These are phyloP conservation scores for Myrmecobius fasciatus DNA, from an alignment of 2,113 vertebrate species.

Conservation along the genomic window DNA sequence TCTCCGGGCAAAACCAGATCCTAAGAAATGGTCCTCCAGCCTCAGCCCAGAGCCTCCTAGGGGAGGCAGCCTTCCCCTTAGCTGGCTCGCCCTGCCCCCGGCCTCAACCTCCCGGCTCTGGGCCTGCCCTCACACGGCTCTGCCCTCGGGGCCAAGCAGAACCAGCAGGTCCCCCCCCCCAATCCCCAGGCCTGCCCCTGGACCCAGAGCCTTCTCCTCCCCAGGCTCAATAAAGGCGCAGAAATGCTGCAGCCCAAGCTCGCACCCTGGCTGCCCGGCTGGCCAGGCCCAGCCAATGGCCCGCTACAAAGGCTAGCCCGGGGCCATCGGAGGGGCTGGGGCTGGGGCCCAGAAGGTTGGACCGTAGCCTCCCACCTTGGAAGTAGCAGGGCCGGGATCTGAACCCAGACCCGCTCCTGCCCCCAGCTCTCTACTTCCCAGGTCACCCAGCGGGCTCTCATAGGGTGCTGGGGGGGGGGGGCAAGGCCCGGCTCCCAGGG, in stretches of 20 bases:
- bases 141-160: neutral
- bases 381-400: no score
- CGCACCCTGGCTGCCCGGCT: no score
- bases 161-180: neutral
- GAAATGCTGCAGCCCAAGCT: neutral
- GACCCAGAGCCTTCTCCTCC: neutral
- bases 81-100: no score
- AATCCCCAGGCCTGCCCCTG: no score
- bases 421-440: neutral
- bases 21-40: neutral
- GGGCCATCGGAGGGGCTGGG: neutral
- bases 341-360: neutral
- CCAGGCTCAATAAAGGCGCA: no score
- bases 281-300: neutral
- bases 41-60: neutral
- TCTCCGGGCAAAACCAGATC: neutral
- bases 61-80: neutral
- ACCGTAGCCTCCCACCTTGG: neutral
- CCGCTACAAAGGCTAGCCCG: neutral
- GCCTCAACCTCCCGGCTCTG: no score
- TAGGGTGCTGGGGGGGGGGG: no score
- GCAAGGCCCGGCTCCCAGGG: neutral
- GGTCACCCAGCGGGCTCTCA: no score
- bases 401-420: neutral
- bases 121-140: fast-evolving